Evolutionary conservation across 1,140 invertebrate genomes (phyloP), one percentile per base, ranked within the genome.

Genomic region (Spodoptera frugiperda): DNA sequence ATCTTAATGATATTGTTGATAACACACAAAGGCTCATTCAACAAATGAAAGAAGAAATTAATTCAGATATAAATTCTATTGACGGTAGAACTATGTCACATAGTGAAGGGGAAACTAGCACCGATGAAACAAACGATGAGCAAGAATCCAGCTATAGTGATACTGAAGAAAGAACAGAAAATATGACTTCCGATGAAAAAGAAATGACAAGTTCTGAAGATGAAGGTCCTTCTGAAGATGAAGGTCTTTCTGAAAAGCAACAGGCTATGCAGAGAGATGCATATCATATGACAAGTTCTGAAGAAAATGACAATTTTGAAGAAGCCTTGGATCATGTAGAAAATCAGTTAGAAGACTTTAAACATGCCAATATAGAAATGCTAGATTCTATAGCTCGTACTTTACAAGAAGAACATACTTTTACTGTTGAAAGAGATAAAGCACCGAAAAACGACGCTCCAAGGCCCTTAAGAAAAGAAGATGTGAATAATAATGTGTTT

Each of bases 1-100:
- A 95, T 82, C 88, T 95, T 2, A 95, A 89, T 65, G 94, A 95
- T 76, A 92, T 95, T 39, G 95, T 95, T 3, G 94, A 95, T 70
- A 95, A 95, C 59, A 95, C 95, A 10, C 95, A 95, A 84, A 93
- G 93, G 46, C 78, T 96, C 72, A 95, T 96, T 57, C 95, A 95
- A 76, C 95, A 95, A 91, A 95, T 96, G 95, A 95, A 94, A 85
- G 95, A 95, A 77, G 95, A 96, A 92, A 95, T 96, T 75, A 95
- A 95, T 82, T 94, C 95, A 68, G 95, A 95, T 86, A 95, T 95
- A 63, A 95, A 95, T 78, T 95, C 95, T 77, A 88, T 90, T 68
- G 91, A 93, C 71, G 93, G 93, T 78, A 90, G 93, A 80, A 89
- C 89, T 54, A 83, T 87, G 17, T 91, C 92, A 53, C 87, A 89